Percentiles rank a stretch among this genome's conserved stretches.
Evolutionary conservation across 2,113 vertebrate genomes (phyloP).

Genomic region (Microcebus lehilahytsara): DNA sequence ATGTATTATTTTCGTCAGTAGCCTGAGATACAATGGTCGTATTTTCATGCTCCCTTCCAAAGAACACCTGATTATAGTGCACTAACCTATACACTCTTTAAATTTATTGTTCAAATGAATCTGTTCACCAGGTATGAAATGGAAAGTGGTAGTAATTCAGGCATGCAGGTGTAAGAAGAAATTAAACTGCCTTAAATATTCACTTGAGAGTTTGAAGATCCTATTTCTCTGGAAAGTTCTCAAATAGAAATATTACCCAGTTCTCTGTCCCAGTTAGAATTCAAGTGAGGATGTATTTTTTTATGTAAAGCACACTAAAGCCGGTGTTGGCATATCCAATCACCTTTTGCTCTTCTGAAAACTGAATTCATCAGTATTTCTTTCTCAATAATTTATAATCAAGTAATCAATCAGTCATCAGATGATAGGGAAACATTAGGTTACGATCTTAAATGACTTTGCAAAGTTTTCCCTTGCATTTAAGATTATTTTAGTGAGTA

Average conservation of each 20-base stretch:
- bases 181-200: conserved; percentile 38
- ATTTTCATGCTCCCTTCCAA: conserved; percentile 6
- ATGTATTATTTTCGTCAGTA: conserved; percentile 1
- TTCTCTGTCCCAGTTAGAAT: conserved; percentile 11
- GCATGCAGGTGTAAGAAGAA: not conserved
- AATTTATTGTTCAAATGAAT: not conserved
- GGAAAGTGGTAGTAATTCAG: not conserved
- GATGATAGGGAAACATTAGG: not conserved
- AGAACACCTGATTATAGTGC: not conserved
- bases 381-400: conserved; percentile 37
- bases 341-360: not conserved
- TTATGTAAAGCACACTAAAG: conserved; percentile 3
- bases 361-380: not conserved
- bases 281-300: not conserved
- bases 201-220: not conserved
- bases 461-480: not conserved
- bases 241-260: not conserved
- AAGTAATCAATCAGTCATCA: not conserved
- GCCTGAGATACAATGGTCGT: not conserved
- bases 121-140: not conserved
- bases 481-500: conserved; percentile 16
- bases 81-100: not conserved
- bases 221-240: conserved; percentile 10
- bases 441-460: not conserved
- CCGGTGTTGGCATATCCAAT: not conserved